Evolutionary conservation across 2,888 invertebrate species (phyloP).

Genomic region (Protula sp.): DNA sequence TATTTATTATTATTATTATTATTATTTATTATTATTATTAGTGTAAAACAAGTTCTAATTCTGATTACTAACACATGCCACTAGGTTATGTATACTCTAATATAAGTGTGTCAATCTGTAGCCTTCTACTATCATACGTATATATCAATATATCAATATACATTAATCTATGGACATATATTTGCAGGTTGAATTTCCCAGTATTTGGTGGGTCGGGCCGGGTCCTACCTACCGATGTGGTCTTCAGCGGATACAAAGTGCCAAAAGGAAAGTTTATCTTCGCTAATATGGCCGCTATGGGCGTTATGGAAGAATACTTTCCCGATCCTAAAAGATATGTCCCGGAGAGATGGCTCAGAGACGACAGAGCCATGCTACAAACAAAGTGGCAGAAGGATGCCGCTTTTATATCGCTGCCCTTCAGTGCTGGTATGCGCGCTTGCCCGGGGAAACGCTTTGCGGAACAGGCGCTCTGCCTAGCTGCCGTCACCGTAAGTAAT

Average conservation of each 20-base stretch:
- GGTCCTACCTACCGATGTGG: slow-evolving; percentile 15
- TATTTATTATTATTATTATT: too few relatives aligned
- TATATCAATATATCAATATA: too few relatives aligned
- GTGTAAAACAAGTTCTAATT: too few relatives aligned
- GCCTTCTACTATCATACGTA: too few relatives aligned
- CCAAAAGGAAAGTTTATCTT: slow-evolving; percentile 21
- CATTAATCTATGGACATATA: too few relatives aligned
- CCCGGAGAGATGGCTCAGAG: slow-evolving; percentile 21
- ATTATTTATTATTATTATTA: too few relatives aligned
- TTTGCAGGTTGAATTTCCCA: slow-evolving; percentile 17
- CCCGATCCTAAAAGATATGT: slow-evolving; percentile 15
- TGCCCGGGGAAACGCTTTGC: slow-evolving; percentile 20
- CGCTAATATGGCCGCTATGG: slow-evolving; percentile 19
- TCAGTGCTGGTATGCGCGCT: slow-evolving; percentile 16
- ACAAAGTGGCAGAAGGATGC: slow-evolving; percentile 8
- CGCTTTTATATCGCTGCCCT: slow-evolving; percentile 14
- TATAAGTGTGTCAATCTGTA: too few relatives aligned
- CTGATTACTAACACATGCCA: too few relatives aligned
- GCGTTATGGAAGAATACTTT: slow-evolving; percentile 20
- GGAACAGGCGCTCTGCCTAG: slow-evolving; percentile 19
- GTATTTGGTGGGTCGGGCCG: slow-evolving; percentile 19
- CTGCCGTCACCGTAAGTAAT: slow-evolving; percentile 13
- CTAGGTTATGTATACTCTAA: too few relatives aligned
- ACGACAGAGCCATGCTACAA: slow-evolving; percentile 5
- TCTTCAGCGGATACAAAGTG: slow-evolving; percentile 19